A percentile compares a stretch with the other conserved stretches of the same genome.
These are phyloP conservation scores for Chloromyia formosa DNA, from an alignment of 2,888 invertebrate genomes.

Conservation along the genomic window DNA sequence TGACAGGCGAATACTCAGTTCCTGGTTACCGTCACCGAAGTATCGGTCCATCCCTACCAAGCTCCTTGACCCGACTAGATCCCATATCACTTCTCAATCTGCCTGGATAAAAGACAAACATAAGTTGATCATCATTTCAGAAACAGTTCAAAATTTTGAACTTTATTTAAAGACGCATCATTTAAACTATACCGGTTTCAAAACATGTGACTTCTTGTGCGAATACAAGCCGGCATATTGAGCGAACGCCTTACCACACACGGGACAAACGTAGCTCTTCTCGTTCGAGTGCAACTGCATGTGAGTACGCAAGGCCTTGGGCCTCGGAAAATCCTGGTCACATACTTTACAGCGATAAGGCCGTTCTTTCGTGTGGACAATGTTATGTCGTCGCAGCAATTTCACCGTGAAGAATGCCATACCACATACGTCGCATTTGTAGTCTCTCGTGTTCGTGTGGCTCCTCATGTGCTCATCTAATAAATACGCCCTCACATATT, in stretches of 20 bases:
- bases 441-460: not conserved
- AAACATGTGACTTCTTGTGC: slow-evolving; percentile 58
- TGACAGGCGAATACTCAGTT: too few species aligned
- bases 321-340: slow-evolving; percentile 56
- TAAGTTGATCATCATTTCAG: too few species aligned
- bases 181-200: too few species aligned
- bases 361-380: slow-evolving; percentile 58
- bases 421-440: slow-evolving; percentile 50
- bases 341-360: slow-evolving; percentile 53
- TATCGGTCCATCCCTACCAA: too few species aligned
- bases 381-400: slow-evolving; percentile 56
- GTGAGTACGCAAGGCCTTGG: slow-evolving; percentile 58
- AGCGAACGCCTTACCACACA: slow-evolving; percentile 58
- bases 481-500: not conserved
- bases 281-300: slow-evolving; percentile 56
- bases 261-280: slow-evolving; percentile 59
- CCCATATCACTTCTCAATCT: too few species aligned
- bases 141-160: too few species aligned
- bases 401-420: slow-evolving; percentile 57
- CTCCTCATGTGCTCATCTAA: not conserved
- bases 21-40: too few species aligned
- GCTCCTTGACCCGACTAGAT: too few species aligned
- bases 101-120: too few species aligned
- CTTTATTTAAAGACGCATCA: too few species aligned
- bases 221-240: slow-evolving; percentile 60